Percentiles rank a stretch among this genome's conserved stretches.
Conservation (phyloP, 2,113 vertebrate genomes). For the Microtus ochrogaster region DNA sequence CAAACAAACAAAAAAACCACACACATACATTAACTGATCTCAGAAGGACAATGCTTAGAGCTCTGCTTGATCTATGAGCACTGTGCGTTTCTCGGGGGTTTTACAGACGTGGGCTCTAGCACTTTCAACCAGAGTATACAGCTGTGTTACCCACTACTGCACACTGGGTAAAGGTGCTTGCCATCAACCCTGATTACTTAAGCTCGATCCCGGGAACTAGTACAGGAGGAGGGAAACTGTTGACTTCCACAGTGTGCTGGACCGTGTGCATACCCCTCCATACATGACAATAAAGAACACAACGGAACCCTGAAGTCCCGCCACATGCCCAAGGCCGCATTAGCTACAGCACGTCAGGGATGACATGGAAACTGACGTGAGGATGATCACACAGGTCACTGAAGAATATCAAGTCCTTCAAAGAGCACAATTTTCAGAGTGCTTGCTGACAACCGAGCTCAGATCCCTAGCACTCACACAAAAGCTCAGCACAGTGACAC, state of each 20-base stretch:
- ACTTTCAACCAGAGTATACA: background rate
- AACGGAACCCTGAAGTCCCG: background rate
- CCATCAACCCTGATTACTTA: background rate
- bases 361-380: background rate
- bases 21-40: no score
- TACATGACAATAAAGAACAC: background rate
- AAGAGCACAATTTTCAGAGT: background rate
- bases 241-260: background rate
- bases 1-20: no score
- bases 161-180: no score
- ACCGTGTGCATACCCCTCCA: background rate
- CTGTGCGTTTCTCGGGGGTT: background rate
- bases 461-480: background rate
- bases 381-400: background rate
- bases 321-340: background rate
- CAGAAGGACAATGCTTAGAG: background rate
- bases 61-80: background rate
- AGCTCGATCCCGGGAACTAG: background rate
- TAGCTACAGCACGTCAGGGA: background rate
- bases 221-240: no score
- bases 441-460: background rate
- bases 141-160: background rate
- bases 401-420: background rate
- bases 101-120: background rate
- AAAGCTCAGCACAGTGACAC: background rate